A percentile compares a stretch with the other conserved stretches of the same genome.
These are phyloP conservation scores for Scaeva pyrastri DNA, from an alignment of 2,888 invertebrate species.

Conservation along the genomic window DNA sequence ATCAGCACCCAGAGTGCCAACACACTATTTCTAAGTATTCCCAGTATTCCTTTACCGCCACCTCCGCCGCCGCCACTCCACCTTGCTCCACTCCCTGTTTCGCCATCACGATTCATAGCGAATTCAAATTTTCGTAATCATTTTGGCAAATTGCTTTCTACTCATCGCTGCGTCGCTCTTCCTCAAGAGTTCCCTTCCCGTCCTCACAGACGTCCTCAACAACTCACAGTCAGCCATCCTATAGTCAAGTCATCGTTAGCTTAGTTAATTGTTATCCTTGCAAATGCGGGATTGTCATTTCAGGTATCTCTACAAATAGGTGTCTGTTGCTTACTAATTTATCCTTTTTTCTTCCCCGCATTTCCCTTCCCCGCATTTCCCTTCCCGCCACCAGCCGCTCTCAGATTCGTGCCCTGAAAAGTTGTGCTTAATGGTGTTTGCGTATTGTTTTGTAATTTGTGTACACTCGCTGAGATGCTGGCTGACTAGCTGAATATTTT, in stretches of 20 bases:
- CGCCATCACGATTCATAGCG: constrained; percentile 37
- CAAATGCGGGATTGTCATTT: constrained; percentile 73
- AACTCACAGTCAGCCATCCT: neutral
- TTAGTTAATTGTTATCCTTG: constrained; percentile 74
- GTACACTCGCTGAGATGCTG: constrained; percentile 48
- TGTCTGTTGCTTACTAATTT: constrained; percentile 75
- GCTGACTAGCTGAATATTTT: constrained; percentile 43
- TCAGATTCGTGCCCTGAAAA: constrained; percentile 20
- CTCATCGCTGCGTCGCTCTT: constrained; percentile 47
- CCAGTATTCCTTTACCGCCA: neutral
- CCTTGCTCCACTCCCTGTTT: neutral
- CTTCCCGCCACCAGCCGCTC: neutral
- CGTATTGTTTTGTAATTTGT: constrained; percentile 74
- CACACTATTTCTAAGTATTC: constrained; percentile 8
- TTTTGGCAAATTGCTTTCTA: constrained; percentile 75
- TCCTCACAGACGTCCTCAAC: constrained; percentile 1
- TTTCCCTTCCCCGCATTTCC: neutral
- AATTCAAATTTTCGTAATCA: constrained; percentile 75
- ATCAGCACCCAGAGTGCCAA: constrained; percentile 12
- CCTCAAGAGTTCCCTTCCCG: constrained; percentile 11
- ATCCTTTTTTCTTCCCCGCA: constrained; percentile 61
- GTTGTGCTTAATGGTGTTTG: constrained; percentile 67
- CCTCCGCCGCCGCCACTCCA: neutral
- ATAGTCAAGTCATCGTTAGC: constrained; percentile 46
- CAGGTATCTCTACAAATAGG: constrained; percentile 67